These are phyloP conservation scores for Caenorhabditis japonica DNA, from an alignment of 2,888 invertebrate genomes.

Conservation along the genomic window DNA sequence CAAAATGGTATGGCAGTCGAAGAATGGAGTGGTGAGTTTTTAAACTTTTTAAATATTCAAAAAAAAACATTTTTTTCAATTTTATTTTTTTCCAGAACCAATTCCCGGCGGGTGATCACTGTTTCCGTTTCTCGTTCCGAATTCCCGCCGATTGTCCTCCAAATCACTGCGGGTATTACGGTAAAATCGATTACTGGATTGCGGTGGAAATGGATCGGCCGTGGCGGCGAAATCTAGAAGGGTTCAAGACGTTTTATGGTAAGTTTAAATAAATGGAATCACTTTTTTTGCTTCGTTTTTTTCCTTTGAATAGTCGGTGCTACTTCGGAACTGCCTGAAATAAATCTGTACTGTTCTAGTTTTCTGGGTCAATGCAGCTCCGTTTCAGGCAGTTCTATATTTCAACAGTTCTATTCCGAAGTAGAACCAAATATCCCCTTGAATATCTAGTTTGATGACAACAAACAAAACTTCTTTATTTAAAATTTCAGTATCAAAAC, in stretches of 20 bases:
- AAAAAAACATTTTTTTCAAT: too few species aligned
- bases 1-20: slow-evolving; percentile 9
- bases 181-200: slow-evolving; percentile 2
- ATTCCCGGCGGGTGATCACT: slow-evolving; percentile 8
- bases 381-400: too few species aligned
- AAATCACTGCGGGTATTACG: slow-evolving; percentile 4
- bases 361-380: too few species aligned
- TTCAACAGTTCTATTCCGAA: too few species aligned
- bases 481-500: too few species aligned
- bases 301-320: background rate
- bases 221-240: slow-evolving; percentile 1
- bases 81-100: slow-evolving; percentile 8
- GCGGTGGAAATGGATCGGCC: slow-evolving; percentile 13
- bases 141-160: slow-evolving; percentile 19
- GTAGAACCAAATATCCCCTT: too few species aligned
- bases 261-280: too few species aligned
- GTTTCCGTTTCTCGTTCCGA: slow-evolving; percentile 12
- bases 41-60: too few species aligned
- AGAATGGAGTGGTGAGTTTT: slow-evolving; percentile 17
- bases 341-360: too few species aligned
- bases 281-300: too few species aligned
- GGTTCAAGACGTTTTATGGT: background rate
- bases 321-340: background rate
- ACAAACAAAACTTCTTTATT: too few species aligned
- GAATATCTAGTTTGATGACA: too few species aligned